phyloP scores from a whole-genome alignment of 2,888 invertebrate species.

The Meganola albula region DNA sequence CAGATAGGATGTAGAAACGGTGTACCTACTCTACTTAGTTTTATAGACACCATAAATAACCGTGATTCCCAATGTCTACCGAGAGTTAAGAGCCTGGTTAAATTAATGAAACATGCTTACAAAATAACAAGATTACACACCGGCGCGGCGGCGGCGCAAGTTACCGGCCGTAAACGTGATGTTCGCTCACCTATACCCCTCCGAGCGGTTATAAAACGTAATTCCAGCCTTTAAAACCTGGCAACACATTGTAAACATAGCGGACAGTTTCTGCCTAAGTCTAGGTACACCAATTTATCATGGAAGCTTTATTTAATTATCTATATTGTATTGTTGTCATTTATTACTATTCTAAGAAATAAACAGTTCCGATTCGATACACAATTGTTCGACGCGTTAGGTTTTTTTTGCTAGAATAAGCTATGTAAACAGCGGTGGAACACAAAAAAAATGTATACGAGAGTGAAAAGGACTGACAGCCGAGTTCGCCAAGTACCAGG shows the following conservation, averaged over 20 bases:
- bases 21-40: too few relatives aligned
- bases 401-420: too few relatives aligned
- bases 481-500: conserved; percentile 58
- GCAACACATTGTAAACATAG: conserved; percentile 38
- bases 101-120: conserved; percentile 1
- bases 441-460: conserved; percentile 20
- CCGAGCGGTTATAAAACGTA: conserved; percentile 34
- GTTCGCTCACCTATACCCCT: conserved; percentile 22
- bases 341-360: too few relatives aligned
- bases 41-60: background rate
- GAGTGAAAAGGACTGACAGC: conserved; percentile 41
- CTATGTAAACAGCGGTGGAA: too few relatives aligned
- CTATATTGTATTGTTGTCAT: background rate
- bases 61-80: background rate
- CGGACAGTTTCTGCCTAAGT: conserved; percentile 25
- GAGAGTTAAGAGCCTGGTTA: too few relatives aligned
- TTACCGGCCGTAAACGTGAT: conserved; percentile 34
- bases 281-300: conserved; percentile 7
- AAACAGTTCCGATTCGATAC: too few relatives aligned
- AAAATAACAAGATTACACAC: conserved; percentile 7
- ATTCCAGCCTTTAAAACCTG: conserved; percentile 35
- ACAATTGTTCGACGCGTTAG: too few relatives aligned
- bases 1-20: too few relatives aligned
- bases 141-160: conserved; percentile 6
- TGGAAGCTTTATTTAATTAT: conserved; percentile 1